phyloP scores from a whole-genome alignment of 1,140 invertebrate genomes.

The Harpegnathos saltator region DNA sequence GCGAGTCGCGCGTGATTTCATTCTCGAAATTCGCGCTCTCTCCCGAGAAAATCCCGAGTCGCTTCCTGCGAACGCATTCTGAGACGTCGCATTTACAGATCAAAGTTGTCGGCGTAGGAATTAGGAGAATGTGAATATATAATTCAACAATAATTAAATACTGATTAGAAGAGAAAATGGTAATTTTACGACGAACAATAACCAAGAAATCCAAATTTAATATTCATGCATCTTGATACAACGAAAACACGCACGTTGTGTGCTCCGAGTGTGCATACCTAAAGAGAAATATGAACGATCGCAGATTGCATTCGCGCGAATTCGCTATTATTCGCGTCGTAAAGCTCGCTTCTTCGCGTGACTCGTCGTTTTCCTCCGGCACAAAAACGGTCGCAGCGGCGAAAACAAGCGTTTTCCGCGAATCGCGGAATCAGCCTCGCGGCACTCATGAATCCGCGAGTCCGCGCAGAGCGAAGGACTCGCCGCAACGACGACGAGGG shows the following conservation, averaged over 20 bases:
- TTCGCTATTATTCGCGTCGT: not conserved
- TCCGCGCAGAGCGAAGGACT: not conserved
- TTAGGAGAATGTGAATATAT: too few species aligned
- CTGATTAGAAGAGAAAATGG: too few species aligned
- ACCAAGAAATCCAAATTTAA: too few species aligned
- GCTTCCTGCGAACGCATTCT: too few species aligned
- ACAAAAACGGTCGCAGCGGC: too few species aligned
- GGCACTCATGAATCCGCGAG: not conserved
- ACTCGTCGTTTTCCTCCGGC: not conserved
- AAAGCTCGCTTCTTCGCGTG: slow-evolving; percentile 1
- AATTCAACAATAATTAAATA: too few species aligned
- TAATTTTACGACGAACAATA: too few species aligned
- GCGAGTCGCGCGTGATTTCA: slow-evolving; percentile 1
- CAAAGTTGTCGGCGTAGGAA: too few species aligned
- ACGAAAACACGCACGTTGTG: too few species aligned
- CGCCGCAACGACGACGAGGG: not conserved
- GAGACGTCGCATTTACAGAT: too few species aligned
- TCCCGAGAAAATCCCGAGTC: not conserved
- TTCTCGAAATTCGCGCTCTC: not conserved
- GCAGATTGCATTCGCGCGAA: not conserved
- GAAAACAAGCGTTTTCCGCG: not conserved
- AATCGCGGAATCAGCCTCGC: slow-evolving; percentile 1
- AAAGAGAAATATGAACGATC: not conserved
- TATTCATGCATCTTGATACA: too few species aligned
- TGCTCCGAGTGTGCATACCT: not conserved